A percentile compares a stretch with the other conserved stretches of the same genome.
phyloP scores from a whole-genome alignment of 2,797 vertebrate species.

The Xiphophorus birchmanni region DNA sequence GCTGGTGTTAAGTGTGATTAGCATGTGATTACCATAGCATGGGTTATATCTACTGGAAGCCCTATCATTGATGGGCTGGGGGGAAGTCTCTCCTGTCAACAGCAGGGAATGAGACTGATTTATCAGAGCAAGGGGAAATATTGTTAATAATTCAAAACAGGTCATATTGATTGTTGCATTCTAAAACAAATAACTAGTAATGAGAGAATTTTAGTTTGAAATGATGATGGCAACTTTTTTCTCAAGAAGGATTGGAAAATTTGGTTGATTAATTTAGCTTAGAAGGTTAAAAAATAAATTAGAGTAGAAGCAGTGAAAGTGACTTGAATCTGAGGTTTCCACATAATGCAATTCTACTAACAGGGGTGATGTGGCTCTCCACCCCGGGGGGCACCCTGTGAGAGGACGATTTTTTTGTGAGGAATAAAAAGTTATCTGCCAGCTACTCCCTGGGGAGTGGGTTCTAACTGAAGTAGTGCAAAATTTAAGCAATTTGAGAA shows the following conservation, averaged over 20 bases:
- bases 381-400: neutral
- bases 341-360: neutral
- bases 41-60: slow-evolving; percentile 73
- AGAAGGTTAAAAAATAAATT: neutral
- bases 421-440: neutral
- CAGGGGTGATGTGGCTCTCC: neutral
- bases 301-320: neutral
- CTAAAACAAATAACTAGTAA: slow-evolving; percentile 58
- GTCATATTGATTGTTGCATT: slow-evolving; percentile 69
- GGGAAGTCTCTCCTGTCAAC: slow-evolving; percentile 57
- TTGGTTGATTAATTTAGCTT: neutral
- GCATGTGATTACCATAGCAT: slow-evolving; percentile 82
- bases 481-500: neutral
- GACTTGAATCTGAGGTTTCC: neutral
- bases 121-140: slow-evolving; percentile 58
- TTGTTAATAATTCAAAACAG: slow-evolving; percentile 69
- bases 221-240: neutral
- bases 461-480: neutral
- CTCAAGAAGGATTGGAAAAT: slow-evolving; percentile 4
- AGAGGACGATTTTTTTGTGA: neutral
- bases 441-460: neutral
- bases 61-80: slow-evolving; percentile 55
- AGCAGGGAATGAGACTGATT: slow-evolving; percentile 66
- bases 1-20: slow-evolving; percentile 82
- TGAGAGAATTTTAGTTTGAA: neutral